These are phyloP conservation scores for Microtus obscurus DNA, from an alignment of 2,797 vertebrate genomes.

Conservation along the genomic window DNA sequence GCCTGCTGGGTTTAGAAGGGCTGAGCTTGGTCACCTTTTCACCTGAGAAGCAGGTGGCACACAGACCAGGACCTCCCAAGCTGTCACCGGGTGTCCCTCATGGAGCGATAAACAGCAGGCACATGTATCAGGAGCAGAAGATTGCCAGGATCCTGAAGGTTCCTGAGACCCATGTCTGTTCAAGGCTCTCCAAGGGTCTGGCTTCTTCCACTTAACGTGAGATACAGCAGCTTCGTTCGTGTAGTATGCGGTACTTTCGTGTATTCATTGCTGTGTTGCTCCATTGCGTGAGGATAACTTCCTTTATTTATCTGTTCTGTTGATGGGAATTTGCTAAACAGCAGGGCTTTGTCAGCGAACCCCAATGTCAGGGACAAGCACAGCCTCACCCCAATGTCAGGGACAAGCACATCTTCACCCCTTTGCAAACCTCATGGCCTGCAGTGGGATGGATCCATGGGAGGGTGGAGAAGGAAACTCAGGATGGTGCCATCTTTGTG, in stretches of 20 bases:
- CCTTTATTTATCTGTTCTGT: neutral
- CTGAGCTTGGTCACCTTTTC: neutral
- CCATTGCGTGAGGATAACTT: neutral
- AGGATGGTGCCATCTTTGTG: neutral
- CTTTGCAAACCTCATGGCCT: neutral
- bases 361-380: neutral
- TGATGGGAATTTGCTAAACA: neutral
- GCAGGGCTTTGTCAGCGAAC: neutral
- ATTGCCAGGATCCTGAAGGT: neutral
- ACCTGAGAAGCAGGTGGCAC: neutral
- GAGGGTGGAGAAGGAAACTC: neutral
- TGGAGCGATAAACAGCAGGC: neutral
- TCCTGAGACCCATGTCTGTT: neutral
- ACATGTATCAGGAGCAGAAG: neutral
- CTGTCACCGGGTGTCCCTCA: neutral
- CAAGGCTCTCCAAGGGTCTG: neutral
- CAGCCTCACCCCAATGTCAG: neutral
- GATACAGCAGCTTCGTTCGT: rapidly evolving
- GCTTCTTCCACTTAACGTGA: neutral
- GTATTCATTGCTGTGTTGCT: too few relatives aligned
- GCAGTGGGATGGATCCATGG: neutral
- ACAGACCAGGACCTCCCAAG: neutral
- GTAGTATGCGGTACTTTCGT: rapidly evolving
- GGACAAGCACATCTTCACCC: neutral
- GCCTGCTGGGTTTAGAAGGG: neutral